Percentiles rank a stretch among this genome's conserved stretches.
Conservation (phyloP, 2,797 vertebrate genomes). For the Mus caroli region DNA sequence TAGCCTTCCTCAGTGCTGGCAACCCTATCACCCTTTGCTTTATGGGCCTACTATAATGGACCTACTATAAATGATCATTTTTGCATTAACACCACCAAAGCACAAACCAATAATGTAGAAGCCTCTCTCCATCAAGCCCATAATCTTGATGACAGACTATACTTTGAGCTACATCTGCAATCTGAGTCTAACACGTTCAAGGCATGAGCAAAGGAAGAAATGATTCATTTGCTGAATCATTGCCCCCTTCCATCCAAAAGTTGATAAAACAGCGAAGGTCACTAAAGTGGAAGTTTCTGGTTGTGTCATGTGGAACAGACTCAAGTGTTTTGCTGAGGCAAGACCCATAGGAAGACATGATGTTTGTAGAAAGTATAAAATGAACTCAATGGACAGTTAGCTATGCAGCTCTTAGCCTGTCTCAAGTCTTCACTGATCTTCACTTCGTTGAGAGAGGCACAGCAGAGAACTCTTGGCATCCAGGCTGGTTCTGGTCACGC, state of each 20-base stretch:
- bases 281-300: not conserved
- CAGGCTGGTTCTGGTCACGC: too few relatives aligned
- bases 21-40: not conserved
- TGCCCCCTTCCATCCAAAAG: not conserved
- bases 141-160: not conserved
- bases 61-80: not conserved
- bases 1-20: not conserved
- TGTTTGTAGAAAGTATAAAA: not conserved
- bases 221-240: not conserved
- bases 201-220: slow-evolving; percentile 24
- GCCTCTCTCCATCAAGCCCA: not conserved
- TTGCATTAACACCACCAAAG: not conserved
- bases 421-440: not conserved
- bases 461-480: not conserved
- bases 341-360: not conserved
- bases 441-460: not conserved
- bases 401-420: not conserved
- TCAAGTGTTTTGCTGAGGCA: not conserved
- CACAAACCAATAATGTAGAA: not conserved
- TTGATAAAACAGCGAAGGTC: not conserved
- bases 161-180: not conserved
- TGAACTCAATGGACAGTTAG: not conserved
- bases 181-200: not conserved
- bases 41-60: not conserved
- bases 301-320: not conserved